Percentiles rank a stretch among this genome's conserved stretches.
These are phyloP conservation scores for Penaeus indicus DNA, from an alignment of 1,140 invertebrate species.

Conservation along the genomic window DNA sequence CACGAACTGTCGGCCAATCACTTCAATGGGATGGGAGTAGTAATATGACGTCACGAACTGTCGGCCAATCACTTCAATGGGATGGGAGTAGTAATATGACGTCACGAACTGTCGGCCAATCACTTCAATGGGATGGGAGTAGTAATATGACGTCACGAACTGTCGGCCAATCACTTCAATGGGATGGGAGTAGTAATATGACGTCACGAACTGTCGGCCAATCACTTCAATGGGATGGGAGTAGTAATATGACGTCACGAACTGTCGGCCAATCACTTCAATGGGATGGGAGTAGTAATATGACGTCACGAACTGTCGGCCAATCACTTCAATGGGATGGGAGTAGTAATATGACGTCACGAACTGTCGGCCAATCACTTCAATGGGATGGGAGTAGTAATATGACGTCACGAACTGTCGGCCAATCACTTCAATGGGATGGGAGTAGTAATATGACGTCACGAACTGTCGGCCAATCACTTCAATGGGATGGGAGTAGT, in stretches of 20 bases:
- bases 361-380: slow-evolving; percentile 38
- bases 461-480: slow-evolving; percentile 33
- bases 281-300: slow-evolving; percentile 56
- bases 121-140: no score
- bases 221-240: no score
- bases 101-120: slow-evolving; percentile 49
- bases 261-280: slow-evolving; percentile 44
- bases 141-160: no score
- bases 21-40: no score
- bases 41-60: no score
- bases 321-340: no score
- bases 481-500: slow-evolving; percentile 57
- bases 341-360: no score
- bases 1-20: slow-evolving; percentile 42
- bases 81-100: slow-evolving; percentile 55
- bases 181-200: slow-evolving; percentile 55
- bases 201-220: slow-evolving; percentile 51
- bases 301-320: slow-evolving; percentile 54
- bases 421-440: no score
- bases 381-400: slow-evolving; percentile 57
- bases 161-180: slow-evolving; percentile 51
- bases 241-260: no score
- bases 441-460: no score
- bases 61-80: slow-evolving; percentile 57
- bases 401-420: slow-evolving; percentile 52